Evolutionary conservation across 2,113 vertebrate genomes (phyloP).

Genomic region (Tinamus guttatus): DNA sequence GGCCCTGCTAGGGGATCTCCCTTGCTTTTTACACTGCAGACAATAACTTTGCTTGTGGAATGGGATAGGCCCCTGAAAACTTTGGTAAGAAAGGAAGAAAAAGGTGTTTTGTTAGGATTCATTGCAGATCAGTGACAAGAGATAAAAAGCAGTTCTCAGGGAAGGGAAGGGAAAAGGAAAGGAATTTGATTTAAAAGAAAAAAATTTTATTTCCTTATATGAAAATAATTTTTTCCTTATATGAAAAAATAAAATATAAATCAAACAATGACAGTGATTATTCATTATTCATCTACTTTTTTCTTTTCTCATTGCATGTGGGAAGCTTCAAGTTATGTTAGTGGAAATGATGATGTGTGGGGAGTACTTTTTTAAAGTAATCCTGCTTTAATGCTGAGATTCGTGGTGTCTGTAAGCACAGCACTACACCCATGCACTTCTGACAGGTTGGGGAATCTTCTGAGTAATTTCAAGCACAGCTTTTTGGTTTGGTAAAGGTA

Average conservation of each 20-base stretch:
- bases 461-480: background rate
- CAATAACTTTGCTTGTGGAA: background rate
- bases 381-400: background rate
- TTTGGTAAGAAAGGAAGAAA: background rate
- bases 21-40: background rate
- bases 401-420: background rate
- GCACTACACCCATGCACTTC: background rate
- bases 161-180: too few species aligned
- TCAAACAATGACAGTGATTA: background rate
- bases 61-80: background rate
- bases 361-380: background rate
- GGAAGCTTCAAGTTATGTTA: conserved; percentile 2
- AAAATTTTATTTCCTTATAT: too few species aligned
- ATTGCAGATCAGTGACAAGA: background rate
- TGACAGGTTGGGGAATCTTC: background rate
- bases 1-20: background rate
- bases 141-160: background rate
- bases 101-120: background rate
- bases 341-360: background rate
- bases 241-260: conserved; percentile 23
- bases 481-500: background rate
- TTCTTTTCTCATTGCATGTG: background rate
- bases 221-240: background rate
- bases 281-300: conserved; percentile 29
- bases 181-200: background rate